Evolutionary conservation across 2,797 vertebrate genomes (phyloP).

Genomic region (Novumbra hubbsi): DNA sequence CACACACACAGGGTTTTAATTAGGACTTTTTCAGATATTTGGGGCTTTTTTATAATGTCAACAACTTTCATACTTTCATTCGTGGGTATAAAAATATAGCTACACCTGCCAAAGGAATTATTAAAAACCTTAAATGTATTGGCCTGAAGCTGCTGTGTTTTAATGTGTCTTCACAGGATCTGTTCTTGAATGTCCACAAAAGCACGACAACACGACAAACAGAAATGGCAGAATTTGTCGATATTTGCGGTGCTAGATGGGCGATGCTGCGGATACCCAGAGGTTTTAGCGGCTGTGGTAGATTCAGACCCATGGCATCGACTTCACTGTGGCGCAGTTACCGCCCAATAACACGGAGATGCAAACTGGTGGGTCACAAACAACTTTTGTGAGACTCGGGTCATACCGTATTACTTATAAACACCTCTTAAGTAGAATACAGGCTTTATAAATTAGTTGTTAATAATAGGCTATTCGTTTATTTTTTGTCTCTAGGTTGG

Average conservation of each 20-base stretch:
- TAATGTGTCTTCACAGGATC: slow-evolving; percentile 68
- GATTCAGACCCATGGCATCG: slow-evolving; percentile 58
- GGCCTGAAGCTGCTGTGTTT: slow-evolving; percentile 56
- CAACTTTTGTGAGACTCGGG: neutral
- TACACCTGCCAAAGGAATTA: neutral
- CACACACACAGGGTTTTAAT: neutral
- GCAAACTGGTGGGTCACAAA: slow-evolving; percentile 28
- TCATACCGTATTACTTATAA: neutral
- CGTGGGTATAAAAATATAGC: neutral
- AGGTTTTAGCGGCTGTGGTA: slow-evolving; percentile 58
- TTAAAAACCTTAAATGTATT: slow-evolving; percentile 47
- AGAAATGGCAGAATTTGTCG: slow-evolving; percentile 71
- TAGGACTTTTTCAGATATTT: neutral
- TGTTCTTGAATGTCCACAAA: slow-evolving; percentile 69
- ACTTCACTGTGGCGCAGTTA: slow-evolving; percentile 28
- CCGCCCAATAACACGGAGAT: slow-evolving; percentile 23
- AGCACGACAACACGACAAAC: slow-evolving; percentile 70
- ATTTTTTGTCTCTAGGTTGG: neutral
- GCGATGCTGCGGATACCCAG: slow-evolving; percentile 59
- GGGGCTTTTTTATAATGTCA: slow-evolving; percentile 1
- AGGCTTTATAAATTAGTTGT: neutral
- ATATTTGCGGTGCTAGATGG: slow-evolving; percentile 64
- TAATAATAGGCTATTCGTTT: neutral
- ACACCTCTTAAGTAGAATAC: neutral
- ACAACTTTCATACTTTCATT: slow-evolving; percentile 8